Conservation (phyloP, 2,888 invertebrate genomes). For the Xylophagus ater region DNA sequence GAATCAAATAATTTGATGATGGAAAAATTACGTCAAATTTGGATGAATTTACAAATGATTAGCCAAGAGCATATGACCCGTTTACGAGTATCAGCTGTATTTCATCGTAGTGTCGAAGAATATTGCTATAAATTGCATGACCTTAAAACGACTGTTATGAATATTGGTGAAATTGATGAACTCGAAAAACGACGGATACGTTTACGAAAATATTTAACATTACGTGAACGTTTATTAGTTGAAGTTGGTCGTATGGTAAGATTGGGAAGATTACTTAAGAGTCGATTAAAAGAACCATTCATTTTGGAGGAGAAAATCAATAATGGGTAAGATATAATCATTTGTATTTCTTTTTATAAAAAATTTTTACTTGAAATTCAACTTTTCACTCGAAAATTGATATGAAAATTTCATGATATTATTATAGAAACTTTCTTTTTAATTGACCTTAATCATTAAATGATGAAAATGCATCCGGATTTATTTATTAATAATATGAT, state of each 20-base stretch:
- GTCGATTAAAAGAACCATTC: constrained; percentile 54
- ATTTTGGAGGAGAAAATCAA: constrained; percentile 28
- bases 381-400: too few relatives aligned
- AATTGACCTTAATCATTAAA: too few relatives aligned
- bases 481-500: too few relatives aligned
- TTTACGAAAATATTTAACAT: constrained; percentile 46
- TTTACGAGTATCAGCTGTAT: constrained; percentile 62
- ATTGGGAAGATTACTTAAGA: constrained; percentile 54
- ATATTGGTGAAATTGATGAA: constrained; percentile 37
- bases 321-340: constrained; percentile 11
- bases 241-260: constrained; percentile 63
- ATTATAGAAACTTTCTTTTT: too few relatives aligned
- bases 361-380: too few relatives aligned
- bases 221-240: constrained; percentile 52
- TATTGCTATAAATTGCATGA: constrained; percentile 51
- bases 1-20: constrained; percentile 47
- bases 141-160: constrained; percentile 46
- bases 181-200: constrained; percentile 37
- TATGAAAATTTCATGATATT: too few relatives aligned
- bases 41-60: constrained; percentile 56
- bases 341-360: too few relatives aligned
- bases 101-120: constrained; percentile 56
- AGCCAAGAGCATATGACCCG: constrained; percentile 67
- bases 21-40: constrained; percentile 50
- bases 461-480: too few relatives aligned